These are phyloP conservation scores for Pammene aurita DNA, from an alignment of 2,888 invertebrate species.

Conservation along the genomic window DNA sequence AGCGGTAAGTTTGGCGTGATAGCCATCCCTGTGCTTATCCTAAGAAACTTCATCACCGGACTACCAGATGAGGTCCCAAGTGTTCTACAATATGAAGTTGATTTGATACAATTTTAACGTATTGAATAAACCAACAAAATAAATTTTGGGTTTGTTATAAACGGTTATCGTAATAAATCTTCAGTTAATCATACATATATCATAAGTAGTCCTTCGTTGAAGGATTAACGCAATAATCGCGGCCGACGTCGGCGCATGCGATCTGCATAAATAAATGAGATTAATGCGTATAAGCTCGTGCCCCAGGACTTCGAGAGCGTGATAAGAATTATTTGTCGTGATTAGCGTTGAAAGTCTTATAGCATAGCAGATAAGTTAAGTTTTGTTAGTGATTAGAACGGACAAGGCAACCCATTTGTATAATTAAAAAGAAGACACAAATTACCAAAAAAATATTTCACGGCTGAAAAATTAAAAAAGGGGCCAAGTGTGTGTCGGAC, in stretches of 20 bases:
- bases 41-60: not conserved
- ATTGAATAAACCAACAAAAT: too few species aligned
- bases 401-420: not conserved
- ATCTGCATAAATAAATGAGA: slow-evolving; percentile 40
- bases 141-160: too few species aligned
- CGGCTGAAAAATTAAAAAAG: not conserved
- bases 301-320: slow-evolving; percentile 12
- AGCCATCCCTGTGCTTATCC: not conserved
- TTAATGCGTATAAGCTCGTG: slow-evolving; percentile 28
- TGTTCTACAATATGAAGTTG: not conserved
- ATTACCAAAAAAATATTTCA: not conserved
- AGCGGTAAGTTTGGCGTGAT: not conserved
- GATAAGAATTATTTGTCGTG: slow-evolving; percentile 18
- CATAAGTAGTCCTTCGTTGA: slow-evolving; percentile 14
- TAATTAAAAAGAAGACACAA: not conserved
- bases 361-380: not conserved
- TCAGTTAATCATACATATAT: not conserved
- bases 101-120: too few species aligned
- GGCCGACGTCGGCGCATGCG: slow-evolving; percentile 27
- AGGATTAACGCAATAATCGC: slow-evolving; percentile 29
- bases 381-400: not conserved
- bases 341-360: slow-evolving; percentile 1
- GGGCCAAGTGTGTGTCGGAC: too few species aligned
- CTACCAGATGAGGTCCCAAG: not conserved
- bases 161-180: not conserved